Conservation (phyloP, 2,888 invertebrate species). For the Stenodera caucasica region DNA sequence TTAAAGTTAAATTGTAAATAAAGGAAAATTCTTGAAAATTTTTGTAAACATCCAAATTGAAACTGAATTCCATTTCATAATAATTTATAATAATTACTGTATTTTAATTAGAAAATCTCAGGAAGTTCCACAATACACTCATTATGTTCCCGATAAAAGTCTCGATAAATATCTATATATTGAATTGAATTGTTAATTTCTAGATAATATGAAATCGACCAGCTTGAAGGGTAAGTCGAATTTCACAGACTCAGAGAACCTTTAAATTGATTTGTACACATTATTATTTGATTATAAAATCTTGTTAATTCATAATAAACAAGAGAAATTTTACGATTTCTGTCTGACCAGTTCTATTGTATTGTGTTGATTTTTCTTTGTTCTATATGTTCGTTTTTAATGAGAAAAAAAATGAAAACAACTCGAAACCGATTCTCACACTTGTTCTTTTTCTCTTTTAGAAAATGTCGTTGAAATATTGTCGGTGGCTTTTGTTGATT, state of each 20-base stretch:
- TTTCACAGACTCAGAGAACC: neutral
- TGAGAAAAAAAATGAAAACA: neutral
- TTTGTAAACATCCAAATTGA: neutral
- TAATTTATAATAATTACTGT: neutral
- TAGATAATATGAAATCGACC: neutral
- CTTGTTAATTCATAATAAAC: conserved; percentile 23
- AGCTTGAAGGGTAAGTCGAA: neutral
- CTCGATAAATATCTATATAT: neutral
- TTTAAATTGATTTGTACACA: conserved; percentile 17
- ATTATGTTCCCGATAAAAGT: no score
- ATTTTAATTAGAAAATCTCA: neutral
- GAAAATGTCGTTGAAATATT: conserved; percentile 21
- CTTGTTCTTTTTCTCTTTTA: conserved; percentile 21
- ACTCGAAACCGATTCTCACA: conserved; percentile 16
- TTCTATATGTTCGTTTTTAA: neutral
- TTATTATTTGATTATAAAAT: conserved; percentile 23
- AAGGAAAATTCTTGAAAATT: neutral
- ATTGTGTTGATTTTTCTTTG: conserved; percentile 3
- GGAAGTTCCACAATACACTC: neutral
- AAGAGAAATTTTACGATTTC: neutral
- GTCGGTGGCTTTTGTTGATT: conserved; percentile 22
- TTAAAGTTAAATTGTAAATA: conserved; percentile 1
- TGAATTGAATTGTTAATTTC: neutral
- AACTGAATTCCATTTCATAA: neutral
- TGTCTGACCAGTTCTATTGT: neutral